Evolutionary conservation across 2,888 invertebrate genomes (phyloP).

Genomic region (Catotricha subobsoleta): DNA sequence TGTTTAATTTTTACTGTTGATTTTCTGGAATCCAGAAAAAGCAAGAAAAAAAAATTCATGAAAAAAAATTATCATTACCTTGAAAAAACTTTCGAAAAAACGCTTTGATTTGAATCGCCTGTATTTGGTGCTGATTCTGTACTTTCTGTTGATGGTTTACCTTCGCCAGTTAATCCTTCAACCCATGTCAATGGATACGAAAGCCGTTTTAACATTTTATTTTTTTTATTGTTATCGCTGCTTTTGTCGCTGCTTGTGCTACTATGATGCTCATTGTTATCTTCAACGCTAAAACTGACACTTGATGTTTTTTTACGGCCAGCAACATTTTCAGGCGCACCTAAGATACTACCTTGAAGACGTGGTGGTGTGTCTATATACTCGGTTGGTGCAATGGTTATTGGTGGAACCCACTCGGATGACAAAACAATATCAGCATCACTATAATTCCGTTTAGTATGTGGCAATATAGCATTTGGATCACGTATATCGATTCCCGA

Average conservation of each 20-base stretch:
- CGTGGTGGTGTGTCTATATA: constrained; percentile 36
- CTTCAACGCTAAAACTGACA: constrained; percentile 53
- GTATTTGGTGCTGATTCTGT: constrained; percentile 29
- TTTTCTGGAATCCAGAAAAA: too few species aligned
- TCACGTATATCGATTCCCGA: constrained; percentile 79
- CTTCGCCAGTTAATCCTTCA: constrained; percentile 69
- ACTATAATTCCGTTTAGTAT: constrained; percentile 47
- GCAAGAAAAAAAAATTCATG: too few species aligned
- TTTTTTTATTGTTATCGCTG: constrained; percentile 42
- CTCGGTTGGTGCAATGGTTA: constrained; percentile 56
- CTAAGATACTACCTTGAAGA: constrained; percentile 14
- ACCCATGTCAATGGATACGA: constrained; percentile 71
- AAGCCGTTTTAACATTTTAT: constrained; percentile 73
- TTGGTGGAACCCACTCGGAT: constrained; percentile 73
- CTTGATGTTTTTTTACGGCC: constrained; percentile 51
- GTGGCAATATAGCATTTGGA: constrained; percentile 37
- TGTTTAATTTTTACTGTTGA: too few species aligned
- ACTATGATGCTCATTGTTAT: constrained; percentile 26
- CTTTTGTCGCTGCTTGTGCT: constrained; percentile 12
- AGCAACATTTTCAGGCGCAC: constrained; percentile 21
- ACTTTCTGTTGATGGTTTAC: constrained; percentile 21
- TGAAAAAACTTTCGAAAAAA: constrained; percentile 82
- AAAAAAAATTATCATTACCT: too few species aligned
- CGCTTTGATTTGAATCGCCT: constrained; percentile 44
- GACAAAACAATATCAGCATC: constrained; percentile 78